Conservation (phyloP, 2,888 invertebrate genomes). For the Stramonita haemastoma region DNA sequence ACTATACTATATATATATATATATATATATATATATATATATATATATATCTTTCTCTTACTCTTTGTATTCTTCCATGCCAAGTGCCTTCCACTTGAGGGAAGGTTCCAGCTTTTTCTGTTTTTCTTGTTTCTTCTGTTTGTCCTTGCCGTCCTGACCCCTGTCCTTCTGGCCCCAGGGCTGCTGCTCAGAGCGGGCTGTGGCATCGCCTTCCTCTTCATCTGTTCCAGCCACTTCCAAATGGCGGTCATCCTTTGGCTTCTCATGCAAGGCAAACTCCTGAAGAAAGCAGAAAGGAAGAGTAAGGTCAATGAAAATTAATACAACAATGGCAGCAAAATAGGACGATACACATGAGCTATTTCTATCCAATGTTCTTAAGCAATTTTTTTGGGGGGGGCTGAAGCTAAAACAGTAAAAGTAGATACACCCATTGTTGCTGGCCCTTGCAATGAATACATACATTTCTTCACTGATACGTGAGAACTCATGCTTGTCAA, state of each 20-base stretch:
- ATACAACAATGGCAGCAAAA: too few species aligned
- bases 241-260: constrained; percentile 56
- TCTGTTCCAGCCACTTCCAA: constrained; percentile 53
- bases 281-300: constrained; percentile 31
- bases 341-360: too few species aligned
- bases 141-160: constrained; percentile 62
- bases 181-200: constrained; percentile 52
- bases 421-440: too few species aligned
- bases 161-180: constrained; percentile 51
- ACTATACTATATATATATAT: too few species aligned
- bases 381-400: too few species aligned
- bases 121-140: constrained; percentile 59
- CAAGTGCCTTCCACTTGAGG: constrained; percentile 73
- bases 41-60: constrained; percentile 41
- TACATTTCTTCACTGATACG: too few species aligned
- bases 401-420: too few species aligned
- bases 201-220: constrained; percentile 57
- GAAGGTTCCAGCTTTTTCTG: constrained; percentile 73
- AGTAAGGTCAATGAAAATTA: too few species aligned
- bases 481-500: too few species aligned
- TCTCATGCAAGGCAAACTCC: constrained; percentile 57
- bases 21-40: too few species aligned
- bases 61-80: constrained; percentile 69
- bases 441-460: too few species aligned
- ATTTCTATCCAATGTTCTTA: too few species aligned